phyloP scores from a whole-genome alignment of 2,888 invertebrate species.

The Clistopyga incitator region DNA sequence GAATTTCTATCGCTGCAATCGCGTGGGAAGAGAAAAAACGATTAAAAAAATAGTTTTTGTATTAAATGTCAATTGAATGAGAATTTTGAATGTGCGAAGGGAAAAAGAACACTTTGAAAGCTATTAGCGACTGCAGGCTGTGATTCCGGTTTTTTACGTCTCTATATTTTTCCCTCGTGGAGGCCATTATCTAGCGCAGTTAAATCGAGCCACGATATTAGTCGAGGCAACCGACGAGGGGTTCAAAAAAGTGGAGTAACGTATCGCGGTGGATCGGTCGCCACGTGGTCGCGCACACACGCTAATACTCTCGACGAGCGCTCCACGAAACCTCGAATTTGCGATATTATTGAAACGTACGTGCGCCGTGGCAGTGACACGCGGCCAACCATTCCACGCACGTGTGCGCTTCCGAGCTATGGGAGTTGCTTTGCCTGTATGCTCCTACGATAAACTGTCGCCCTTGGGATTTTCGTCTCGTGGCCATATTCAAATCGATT shows the following conservation, averaged over 20 bases:
- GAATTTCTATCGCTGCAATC: too few relatives aligned
- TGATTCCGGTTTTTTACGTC: neutral
- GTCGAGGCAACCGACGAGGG: neutral
- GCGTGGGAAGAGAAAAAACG: too few relatives aligned
- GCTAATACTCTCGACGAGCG: conserved; percentile 10
- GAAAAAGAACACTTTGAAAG: neutral
- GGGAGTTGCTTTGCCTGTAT: neutral
- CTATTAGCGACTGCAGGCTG: neutral
- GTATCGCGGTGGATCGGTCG: conserved; percentile 16
- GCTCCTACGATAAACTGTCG: neutral
- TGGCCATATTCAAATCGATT: neutral
- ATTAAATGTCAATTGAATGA: neutral
- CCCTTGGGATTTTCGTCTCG: conserved; percentile 5
- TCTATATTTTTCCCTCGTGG: conserved; percentile 17
- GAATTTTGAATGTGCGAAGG: too few relatives aligned
- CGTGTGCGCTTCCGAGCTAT: conserved; percentile 4
- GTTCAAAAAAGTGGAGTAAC: conserved; percentile 5
- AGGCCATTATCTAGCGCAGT: conserved; percentile 17
- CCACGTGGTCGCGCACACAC: conserved; percentile 20
- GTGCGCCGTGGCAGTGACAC: conserved; percentile 23
- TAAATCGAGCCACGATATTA: conserved; percentile 25
- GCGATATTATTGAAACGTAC: conserved; percentile 34
- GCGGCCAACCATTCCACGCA: conserved; percentile 28
- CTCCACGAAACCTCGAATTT: conserved; percentile 31
- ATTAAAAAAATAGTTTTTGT: too few relatives aligned